Evolutionary conservation across 1,140 invertebrate genomes (phyloP).

Genomic region (Drosophila insularis): DNA sequence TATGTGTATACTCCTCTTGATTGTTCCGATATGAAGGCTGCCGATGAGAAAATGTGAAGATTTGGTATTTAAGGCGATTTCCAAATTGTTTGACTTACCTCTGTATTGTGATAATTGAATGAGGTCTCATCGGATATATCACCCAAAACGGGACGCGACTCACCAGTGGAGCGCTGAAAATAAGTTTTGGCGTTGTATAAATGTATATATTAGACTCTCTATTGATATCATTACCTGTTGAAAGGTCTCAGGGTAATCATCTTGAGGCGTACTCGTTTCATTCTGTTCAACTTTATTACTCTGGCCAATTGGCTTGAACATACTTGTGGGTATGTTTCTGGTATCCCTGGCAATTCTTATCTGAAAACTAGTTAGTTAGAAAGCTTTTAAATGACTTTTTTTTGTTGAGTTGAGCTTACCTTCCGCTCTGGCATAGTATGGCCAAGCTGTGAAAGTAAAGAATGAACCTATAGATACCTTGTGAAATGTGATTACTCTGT

Average conservation of each 20-base stretch:
- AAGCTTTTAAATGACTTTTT: not conserved
- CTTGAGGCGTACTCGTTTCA: not conserved
- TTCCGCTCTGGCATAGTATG: constrained; percentile 16
- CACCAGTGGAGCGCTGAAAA: not conserved
- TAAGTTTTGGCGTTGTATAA: not conserved
- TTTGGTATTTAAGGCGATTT: not conserved
- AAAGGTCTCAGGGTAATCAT: not conserved
- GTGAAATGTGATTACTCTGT: too few species aligned
- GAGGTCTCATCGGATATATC: not conserved
- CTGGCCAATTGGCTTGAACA: constrained; percentile 46
- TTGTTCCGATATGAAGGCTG: not conserved
- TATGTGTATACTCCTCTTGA: not conserved
- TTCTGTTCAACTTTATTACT: not conserved
- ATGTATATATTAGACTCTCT: not conserved
- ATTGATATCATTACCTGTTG: not conserved
- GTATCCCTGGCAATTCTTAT: constrained; percentile 38
- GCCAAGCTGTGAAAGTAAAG: constrained; percentile 17
- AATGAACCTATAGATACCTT: not conserved
- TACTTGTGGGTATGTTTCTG: constrained; percentile 39
- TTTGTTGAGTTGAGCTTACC: constrained; percentile 14
- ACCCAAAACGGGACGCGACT: not conserved
- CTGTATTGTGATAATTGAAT: not conserved
- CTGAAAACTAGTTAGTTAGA: constrained; percentile 15
- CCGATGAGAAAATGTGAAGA: not conserved
- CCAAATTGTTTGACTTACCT: not conserved